Base-by-base conservation (phyloP, 92 coral and sea anemone species). In the Palythoa grandis region DNA sequence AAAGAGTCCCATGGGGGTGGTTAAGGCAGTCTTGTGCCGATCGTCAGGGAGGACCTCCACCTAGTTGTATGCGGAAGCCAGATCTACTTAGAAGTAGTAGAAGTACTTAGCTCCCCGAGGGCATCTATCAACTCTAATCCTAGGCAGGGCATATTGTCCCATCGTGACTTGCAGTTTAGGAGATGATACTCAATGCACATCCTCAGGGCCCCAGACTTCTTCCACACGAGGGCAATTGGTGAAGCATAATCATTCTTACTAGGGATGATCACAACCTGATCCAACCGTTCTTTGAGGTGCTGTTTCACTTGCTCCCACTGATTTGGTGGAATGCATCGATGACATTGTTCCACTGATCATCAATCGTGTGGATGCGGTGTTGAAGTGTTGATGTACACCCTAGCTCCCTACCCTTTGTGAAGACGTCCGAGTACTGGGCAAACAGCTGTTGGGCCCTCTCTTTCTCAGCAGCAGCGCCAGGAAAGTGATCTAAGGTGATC, bases 221-320 rank as follows among this genome's bases (percentile, higher is more conserved):
- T 56, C 13, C 61, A 7, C 2, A 56, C 61, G 61, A 56, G 61
- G 15, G 15, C 61, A 11, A 56, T 56, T 56, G 61, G 61, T 11
- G 93, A 87, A 37, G 88, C 90, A 48, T 90, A 87, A 88, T 90
- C 78, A 10, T 90, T 91, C 53, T 82, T 74, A 47, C 84, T 83
- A 17, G 83, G 69, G 14, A 65, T 20, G 76, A 78, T 86, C 39
- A 85, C 82, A 58, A 84, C 89, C 50, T 57, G 72, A 35, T 90
- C 85, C 52, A 87, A 61, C 79, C 87, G 74, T 2, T 66, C 79
- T 70, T 87, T 88, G 17, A 91, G 72, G 70, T 91, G 91, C 43
- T 91, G 69, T 13, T 88, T 88, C 58, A 88, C 91, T 78, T 91
- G 91, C 10, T 60, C 76, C 17, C 70, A 74, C 77, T 88, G 86